Evolutionary conservation across 2,113 vertebrate species (phyloP), one percentile per base, ranked within the genome.

Genomic region (Sinocyclocheilus anshuiensis): DNA sequence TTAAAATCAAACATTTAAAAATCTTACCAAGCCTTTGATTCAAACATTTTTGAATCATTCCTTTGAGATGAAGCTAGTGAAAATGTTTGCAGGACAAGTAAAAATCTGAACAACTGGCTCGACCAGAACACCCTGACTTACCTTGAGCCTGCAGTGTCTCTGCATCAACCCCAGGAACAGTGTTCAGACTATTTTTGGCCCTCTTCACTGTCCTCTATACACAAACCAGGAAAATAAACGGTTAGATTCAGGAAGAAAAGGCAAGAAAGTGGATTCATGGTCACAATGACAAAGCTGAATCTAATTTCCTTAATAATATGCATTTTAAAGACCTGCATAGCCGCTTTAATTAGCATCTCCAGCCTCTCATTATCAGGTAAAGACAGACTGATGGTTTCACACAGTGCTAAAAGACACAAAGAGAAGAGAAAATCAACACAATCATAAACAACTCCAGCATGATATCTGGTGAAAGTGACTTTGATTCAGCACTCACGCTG

Each of bases 91-190:
- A 12, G 45, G 11, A 48, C 45, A 12, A 22, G 16, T 12, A 45
- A 45, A 75, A 75, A 72, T 39, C 0, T n/a, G 10, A 42, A 22
- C 9, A 2, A n/a, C 36, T 45, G 71, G 8, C 18, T 53, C 13
- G 3, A 53, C 13, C 50, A 0, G 53, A 4, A 18, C 53, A 33
- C 67, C 45, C 12, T 1, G 24, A 87, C 90, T 59, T 83, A 96
- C 95, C 93, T 92, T 94, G 92, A 75, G 90, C 89, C 71, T 94
- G 84, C 89, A 95, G 93, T 55, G 87, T 69, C 39, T 95, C 93
- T 75, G 92, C 6, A 72, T 92, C 93, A 29, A 90, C 67, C 6
- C 91, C 92, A 6, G 93, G 90, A 22, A 90, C 87, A 0, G 91
- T 87, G 63, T 84, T 81, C 59, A 95, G 82, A 0, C 88, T 90